Base-by-base conservation (phyloP, 2,113 vertebrate species). In the Amblyopsis rosae region DNA sequence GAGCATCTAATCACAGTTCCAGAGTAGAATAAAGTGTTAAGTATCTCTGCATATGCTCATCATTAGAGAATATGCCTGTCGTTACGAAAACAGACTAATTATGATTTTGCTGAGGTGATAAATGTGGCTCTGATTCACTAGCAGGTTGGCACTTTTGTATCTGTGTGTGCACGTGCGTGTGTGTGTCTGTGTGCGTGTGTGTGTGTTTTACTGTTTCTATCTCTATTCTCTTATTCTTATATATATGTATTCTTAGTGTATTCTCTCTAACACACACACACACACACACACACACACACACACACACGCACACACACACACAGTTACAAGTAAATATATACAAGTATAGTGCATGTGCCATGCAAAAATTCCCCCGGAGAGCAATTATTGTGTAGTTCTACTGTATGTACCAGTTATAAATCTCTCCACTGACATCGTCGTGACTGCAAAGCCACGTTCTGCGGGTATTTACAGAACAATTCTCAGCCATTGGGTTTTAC, bases 111-210 rank as follows among this genome's bases (percentile, higher is more conserved):
- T 73, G 67, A 51, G 15, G 71, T 90, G 88, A 90, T 87, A 47
- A 88, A 91, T 88, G 83, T 76, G 56, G 50, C 73, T 73, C 56
- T 87, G 85, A 87, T 81, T 83, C 81, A 84, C 72, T 70, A 49
- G 64, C 70, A 70, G 47, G 49, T 73, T 56, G 12, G 32, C 54
- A 57, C 26, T 26, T 26, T 26, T 26, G 26, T 26, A 26, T 26
- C 2, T 2, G 26, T 26, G 2, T 26, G 26, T 26, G 62, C 63
- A 76, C 80, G 75, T 75, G 65, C 55, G 51, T 63, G 17, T 51
- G 12, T 26, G 26, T 2, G 26, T 26, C 0, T 26, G 26, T 26
- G 62, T 65, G 76, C 80, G 75, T 75, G 65, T 51, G 51, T 63
- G 17, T 51, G 12, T 8, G 12, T 2, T 16, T 10, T 17, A 72